Conservation (phyloP, 1,140 invertebrate genomes). For the Acromyrmex charruanus region DNA sequence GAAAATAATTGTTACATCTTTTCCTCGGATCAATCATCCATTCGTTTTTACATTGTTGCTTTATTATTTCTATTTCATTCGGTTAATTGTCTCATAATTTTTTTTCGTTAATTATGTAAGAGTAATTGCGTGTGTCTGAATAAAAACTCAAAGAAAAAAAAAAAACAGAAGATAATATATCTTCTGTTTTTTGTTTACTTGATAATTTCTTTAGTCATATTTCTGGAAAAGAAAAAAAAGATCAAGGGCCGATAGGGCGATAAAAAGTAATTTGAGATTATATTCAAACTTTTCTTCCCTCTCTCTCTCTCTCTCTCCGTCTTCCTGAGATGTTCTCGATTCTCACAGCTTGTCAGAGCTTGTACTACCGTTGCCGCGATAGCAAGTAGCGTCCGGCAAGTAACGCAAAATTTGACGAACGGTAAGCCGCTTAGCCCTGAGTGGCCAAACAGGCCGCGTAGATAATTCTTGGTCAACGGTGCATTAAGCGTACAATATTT, state of each 20-base stretch:
- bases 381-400: constrained; percentile 18
- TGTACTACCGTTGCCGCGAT: constrained; percentile 7
- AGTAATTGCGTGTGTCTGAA: no score
- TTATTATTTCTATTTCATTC: background rate
- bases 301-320: background rate
- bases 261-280: background rate
- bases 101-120: background rate
- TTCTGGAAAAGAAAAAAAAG: background rate
- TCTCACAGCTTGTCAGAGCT: background rate
- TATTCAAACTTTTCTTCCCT: background rate
- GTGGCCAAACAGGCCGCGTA: constrained; percentile 66
- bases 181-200: background rate
- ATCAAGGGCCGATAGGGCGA: background rate
- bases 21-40: background rate
- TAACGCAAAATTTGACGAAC: constrained; percentile 60
- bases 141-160: background rate
- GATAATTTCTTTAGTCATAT: background rate
- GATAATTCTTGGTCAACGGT: constrained; percentile 68
- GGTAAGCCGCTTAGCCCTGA: constrained; percentile 70
- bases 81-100: background rate
- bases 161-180: background rate
- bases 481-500: constrained; percentile 73
- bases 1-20: background rate
- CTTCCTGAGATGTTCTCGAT: background rate
- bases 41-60: background rate